phyloP scores from a whole-genome alignment of 2,888 invertebrate species.

The Orchestes rusci region DNA sequence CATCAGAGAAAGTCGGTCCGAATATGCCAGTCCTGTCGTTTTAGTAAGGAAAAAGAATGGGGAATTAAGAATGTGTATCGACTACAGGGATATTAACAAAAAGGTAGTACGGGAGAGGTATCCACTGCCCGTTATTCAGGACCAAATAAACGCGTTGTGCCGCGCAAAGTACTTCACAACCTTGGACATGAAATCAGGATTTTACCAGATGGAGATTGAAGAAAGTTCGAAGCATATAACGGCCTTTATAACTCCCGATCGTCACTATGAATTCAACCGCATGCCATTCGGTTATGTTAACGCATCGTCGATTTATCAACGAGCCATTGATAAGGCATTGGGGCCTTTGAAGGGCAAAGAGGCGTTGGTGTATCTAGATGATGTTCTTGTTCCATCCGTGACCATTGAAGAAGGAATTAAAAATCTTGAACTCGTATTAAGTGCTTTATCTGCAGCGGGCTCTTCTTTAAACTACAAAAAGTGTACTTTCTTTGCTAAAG shows the following conservation, averaged over 20 bases:
- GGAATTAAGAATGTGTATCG: slow-evolving; percentile 22
- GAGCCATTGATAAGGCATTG: too few relatives aligned
- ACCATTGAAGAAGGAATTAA: slow-evolving; percentile 15
- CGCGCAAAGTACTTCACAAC: slow-evolving; percentile 23
- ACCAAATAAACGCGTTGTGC: slow-evolving; percentile 26
- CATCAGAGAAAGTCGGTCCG: slow-evolving; percentile 11
- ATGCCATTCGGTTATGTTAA: too few relatives aligned
- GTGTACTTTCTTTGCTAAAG: too few relatives aligned
- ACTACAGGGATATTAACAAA: slow-evolving; percentile 25
- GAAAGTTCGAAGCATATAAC: too few relatives aligned
- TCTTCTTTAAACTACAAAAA: too few relatives aligned
- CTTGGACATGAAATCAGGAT: slow-evolving; percentile 27
- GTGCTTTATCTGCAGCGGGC: too few relatives aligned
- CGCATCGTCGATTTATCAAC: too few relatives aligned
- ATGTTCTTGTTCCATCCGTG: slow-evolving; percentile 20
- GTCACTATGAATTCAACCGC: too few relatives aligned
- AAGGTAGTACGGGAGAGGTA: slow-evolving; percentile 25
- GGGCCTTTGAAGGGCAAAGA: slow-evolving; percentile 20
- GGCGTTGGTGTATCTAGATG: slow-evolving; percentile 27
- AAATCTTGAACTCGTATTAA: too few relatives aligned
- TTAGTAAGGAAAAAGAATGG: slow-evolving; percentile 26
- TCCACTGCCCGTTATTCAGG: too few relatives aligned
- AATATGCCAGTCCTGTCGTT: slow-evolving; percentile 29
- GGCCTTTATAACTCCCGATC: too few relatives aligned
- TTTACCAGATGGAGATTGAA: slow-evolving; percentile 21